Base-by-base conservation (phyloP, 2,888 invertebrate genomes). In the Dynastes tityus region DNA sequence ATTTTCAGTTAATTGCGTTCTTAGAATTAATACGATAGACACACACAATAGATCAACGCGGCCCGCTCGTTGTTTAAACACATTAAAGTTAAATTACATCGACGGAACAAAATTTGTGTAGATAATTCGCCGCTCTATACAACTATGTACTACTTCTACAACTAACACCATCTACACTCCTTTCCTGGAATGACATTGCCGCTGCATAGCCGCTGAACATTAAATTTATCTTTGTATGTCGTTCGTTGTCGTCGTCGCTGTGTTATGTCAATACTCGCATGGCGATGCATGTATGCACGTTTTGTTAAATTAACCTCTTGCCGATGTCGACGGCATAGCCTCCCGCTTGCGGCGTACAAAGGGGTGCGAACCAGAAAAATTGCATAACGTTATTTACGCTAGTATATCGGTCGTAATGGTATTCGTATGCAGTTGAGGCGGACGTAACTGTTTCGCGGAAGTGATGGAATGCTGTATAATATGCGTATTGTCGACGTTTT, bases 11-110 rank as follows among this genome's bases (percentile, higher is more conserved):
- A 73, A 73, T 73, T 73, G 45, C 13, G 37, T 73, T 73, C 73
- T 73, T 58, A 73, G 58, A 73, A 73, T 73, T 73, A 73, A 73
- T 73, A 73, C 58, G 16, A 22, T 58, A 73, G 73, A 58, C 73
- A 73, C 73, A 58, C 73, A 73, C 73, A 73, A 73, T 73, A 37
- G 73, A 73, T 58, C 73, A 73, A 40, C 58, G 45, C 45, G 22
- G 73, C 58, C 8, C 5, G 29, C 45, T 11, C 58, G 58, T 61
- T 73, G 58, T 73, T 73, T 73, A 58, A 73, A 73, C 73, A 45
- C 37, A 58, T 73, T 73, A 73, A 73, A 73, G 73, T 73, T 73
- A 73, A 73, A 73, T 73, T 73, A 58, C 73, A 27, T 73, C 40
- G 45, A 58, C 58, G 73, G 40, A 61, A 73, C 73, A 58, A 73